Percentiles rank a stretch among this genome's conserved stretches.
Conservation (phyloP, 1,140 invertebrate genomes). For the Caenorhabditis tropicalis region DNA sequence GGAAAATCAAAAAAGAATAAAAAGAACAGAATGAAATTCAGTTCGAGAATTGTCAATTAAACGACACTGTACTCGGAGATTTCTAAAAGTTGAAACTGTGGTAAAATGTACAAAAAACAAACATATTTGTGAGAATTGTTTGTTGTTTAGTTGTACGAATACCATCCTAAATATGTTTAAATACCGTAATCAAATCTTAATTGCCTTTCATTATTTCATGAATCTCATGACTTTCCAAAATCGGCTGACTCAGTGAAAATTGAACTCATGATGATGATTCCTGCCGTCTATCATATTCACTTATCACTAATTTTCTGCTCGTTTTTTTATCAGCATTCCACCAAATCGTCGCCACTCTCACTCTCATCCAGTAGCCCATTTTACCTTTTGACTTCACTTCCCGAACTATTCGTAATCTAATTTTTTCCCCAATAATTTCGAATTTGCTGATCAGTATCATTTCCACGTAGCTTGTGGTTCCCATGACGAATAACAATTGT, state of each 20-base stretch:
- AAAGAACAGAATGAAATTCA: too few species aligned
- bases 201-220: not conserved
- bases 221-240: slow-evolving; percentile 14
- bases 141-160: not conserved
- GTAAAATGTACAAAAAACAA: not conserved
- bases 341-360: slow-evolving; percentile 8
- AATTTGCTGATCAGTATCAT: not conserved
- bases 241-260: slow-evolving; percentile 16
- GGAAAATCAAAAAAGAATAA: too few species aligned
- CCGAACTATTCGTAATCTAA: slow-evolving; percentile 23
- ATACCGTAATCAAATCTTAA: not conserved
- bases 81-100: not conserved
- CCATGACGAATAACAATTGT: not conserved
- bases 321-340: slow-evolving; percentile 37
- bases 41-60: too few species aligned
- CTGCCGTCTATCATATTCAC: not conserved
- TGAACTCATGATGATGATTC: slow-evolving; percentile 34
- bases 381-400: not conserved
- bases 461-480: not conserved
- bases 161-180: not conserved
- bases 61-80: too few species aligned
- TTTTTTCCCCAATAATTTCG: not conserved
- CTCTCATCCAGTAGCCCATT: slow-evolving; percentile 20
- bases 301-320: slow-evolving; percentile 31
- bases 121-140: not conserved